Base-by-base conservation (phyloP, 2,888 invertebrate genomes). In the Ferdinandea cuprea region DNA sequence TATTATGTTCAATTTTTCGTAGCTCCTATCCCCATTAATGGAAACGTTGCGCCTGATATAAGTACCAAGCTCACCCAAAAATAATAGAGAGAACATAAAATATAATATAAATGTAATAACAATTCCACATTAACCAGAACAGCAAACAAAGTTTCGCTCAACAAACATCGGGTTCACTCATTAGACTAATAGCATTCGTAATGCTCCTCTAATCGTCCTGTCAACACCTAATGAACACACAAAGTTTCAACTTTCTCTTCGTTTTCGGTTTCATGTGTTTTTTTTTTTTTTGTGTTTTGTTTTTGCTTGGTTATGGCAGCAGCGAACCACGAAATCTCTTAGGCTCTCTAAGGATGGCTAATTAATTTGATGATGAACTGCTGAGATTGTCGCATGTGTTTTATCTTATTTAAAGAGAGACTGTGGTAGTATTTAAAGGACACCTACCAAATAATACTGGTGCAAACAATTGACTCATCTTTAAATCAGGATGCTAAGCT, bases 141-240 rank as follows among this genome's bases (percentile, higher is more conserved):
- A 61, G 46, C 17, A 63, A 48, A 40, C 3, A 63, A 63, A 46
- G 15, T 15, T 40, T 58, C 28, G 17, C n/a, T 17, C 58, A 48
- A 19, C 48, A 44, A 40, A 40, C 4, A 11, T 50, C 3, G 21
- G 15, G 37, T 66, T 66, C 58, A 32, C 66, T 68, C 66, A 76
- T 76, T 76, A 76, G 59, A 50, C 66, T 66, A 76, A 66, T 76
- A 40, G 40, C 66, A 58, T 66, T 74, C 42, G 56, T 74, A 74
- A 50, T 74, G 32, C 74, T 54, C 21, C 25, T 59, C 74, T 76
- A 76, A 76, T 76, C 66, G 66, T 52, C 52, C 63, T 68, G 74
- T 76, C 74, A 68, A 66, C 74, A 76, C 59, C 58, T 25, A 59
- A 50, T 58, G 50, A 50, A 59, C 50, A 19, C 35, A 72, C 19